Base-by-base conservation (phyloP, 2,113 vertebrate species). In the Actenoides hombroni region DNA sequence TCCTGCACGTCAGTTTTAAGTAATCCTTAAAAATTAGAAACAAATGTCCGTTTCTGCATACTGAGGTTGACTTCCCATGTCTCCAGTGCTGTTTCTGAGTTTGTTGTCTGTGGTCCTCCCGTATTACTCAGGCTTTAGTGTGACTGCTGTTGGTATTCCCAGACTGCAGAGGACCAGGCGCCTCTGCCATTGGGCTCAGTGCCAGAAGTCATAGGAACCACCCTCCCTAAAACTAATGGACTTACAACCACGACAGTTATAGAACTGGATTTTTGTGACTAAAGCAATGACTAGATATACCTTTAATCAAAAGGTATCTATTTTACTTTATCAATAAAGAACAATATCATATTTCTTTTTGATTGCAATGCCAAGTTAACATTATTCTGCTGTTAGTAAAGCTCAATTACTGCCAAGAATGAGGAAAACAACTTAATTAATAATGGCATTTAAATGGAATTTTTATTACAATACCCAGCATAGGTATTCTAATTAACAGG, bases 371-470 rank as follows among this genome's bases (percentile, higher is more conserved):
- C 65, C 94, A 96, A 79, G 53, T 86, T 96, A 95, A 61, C 7
- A 16, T 69, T 89, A 76, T 91, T 82, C 74, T 88, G 48, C 83
- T 88, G 25, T 92, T 96, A 77, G 39, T 95, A 94, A 96, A 94
- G 61, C 69, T 88, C 88, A 86, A 26, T 95, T 94, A 76, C 90
- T 93, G 92, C 53, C 95, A 92, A n/a, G 69, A 94, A 73, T 53
- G 48, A 94, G 39, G 40, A 96, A 97, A 96, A 96, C 94, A 96
- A 86, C 64, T 78, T 96, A 93, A 95, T 96, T 95, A 90, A 94
- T 91, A 93, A 83, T 91, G 69, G 40, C 70, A 84, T 89, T 89
- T 93, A 94, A 94, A 93, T 93, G 25, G 67, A 94, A 54, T 84
- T 92, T 94, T 96, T 96, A 91, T 95, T 96, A 40, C 48, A 91